Evolutionary conservation across 2,888 invertebrate species (phyloP).

Genomic region (Noctuana brunneofusca): DNA sequence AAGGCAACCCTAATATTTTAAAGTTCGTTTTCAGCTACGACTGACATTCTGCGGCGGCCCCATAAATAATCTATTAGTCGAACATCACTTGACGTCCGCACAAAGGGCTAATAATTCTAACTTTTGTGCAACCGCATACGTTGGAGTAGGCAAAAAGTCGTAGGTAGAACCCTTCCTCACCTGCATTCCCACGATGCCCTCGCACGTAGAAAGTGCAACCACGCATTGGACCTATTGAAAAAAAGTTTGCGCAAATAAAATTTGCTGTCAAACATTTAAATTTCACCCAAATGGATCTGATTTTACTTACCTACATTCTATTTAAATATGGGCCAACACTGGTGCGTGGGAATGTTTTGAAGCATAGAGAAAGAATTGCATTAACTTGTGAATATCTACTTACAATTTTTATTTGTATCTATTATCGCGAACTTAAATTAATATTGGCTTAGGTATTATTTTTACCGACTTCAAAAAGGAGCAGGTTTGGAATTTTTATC

Average conservation of each 20-base stretch:
- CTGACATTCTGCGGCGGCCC: conserved; percentile 64
- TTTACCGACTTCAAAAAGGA: no score
- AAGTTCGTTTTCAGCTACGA: conserved; percentile 50
- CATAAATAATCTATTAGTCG: conserved; percentile 81
- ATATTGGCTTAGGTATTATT: no score
- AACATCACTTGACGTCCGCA: conserved; percentile 76
- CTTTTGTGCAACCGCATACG: conserved; percentile 74
- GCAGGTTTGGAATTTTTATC: no score
- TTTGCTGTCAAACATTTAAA: conserved; percentile 74
- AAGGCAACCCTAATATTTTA: conserved; percentile 77
- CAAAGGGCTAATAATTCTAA: conserved; percentile 68
- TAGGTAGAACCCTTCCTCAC: conserved; percentile 77
- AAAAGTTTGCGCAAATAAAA: conserved; percentile 75
- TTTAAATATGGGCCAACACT: conserved; percentile 50
- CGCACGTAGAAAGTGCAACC: conserved; percentile 69
- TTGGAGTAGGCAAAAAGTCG: conserved; percentile 60
- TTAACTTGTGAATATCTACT: no score
- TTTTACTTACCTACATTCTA: conserved; percentile 49
- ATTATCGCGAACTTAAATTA: no score
- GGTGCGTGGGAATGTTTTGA: conserved; percentile 63
- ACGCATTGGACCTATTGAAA: conserved; percentile 52
- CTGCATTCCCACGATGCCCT: conserved; percentile 78
- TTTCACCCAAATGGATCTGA: conserved; percentile 65
- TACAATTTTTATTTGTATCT: no score
- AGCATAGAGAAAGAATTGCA: not conserved